Percentiles rank a stretch among this genome's conserved stretches.
Evolutionary conservation across 2,113 vertebrate genomes (phyloP).

Genomic region (Egretta garzetta): DNA sequence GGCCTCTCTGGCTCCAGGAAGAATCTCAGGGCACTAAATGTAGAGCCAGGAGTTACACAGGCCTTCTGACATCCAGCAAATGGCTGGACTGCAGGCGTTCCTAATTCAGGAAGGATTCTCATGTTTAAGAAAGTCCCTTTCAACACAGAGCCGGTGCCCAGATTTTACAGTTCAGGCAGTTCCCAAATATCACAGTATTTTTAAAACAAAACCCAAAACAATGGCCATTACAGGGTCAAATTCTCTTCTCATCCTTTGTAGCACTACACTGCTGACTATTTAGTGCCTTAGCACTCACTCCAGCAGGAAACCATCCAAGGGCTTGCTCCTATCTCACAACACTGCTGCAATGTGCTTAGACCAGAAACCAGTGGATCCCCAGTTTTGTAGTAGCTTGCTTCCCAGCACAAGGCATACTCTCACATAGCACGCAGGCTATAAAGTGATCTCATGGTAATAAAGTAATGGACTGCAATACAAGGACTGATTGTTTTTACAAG

Average conservation of each 20-base stretch:
- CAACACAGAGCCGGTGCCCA: not conserved
- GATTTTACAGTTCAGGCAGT: constrained; percentile 3
- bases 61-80: not conserved
- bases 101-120: not conserved
- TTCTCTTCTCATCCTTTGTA: not conserved
- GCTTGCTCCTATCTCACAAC: not conserved
- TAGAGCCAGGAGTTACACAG: not conserved
- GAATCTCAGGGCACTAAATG: not conserved
- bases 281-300: not conserved
- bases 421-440: not conserved
- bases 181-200: not conserved
- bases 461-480: not conserved
- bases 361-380: not conserved
- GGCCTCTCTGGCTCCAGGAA: not conserved
- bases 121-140: not conserved
- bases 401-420: not conserved
- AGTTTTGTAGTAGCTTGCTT: not conserved
- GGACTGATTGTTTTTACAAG: not conserved
- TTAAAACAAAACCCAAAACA: not conserved
- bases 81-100: not conserved
- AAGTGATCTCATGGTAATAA: not conserved
- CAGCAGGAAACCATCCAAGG: not conserved
- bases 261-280: not conserved
- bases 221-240: not conserved
- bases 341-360: rapidly evolving